Evolutionary conservation across 2,888 invertebrate species (phyloP).

Genomic region (Orchesella flavescens): DNA sequence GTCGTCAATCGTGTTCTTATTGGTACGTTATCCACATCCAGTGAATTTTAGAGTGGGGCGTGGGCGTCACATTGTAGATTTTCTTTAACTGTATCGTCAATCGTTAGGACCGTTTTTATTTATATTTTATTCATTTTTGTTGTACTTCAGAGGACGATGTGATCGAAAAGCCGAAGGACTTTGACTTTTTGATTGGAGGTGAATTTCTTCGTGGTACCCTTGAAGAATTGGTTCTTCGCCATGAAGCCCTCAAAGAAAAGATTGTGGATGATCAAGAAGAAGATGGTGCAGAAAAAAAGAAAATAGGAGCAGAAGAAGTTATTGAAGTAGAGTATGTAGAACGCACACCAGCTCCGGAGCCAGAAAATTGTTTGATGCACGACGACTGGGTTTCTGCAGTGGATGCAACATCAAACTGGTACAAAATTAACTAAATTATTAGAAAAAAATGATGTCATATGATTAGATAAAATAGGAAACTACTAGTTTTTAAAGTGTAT

Average conservation of each 20-base stretch:
- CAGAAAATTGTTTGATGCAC: constrained; percentile 92
- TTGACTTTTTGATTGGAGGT: constrained; percentile 91
- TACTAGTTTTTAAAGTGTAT: too few relatives aligned
- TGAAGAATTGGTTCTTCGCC: constrained; percentile 77
- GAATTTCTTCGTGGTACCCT: constrained; percentile 85
- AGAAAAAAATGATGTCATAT: background rate
- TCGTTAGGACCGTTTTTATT: too few relatives aligned
- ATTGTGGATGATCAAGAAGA: constrained; percentile 26
- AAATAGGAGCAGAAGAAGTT: constrained; percentile 85
- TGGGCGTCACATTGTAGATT: background rate
- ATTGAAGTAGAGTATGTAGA: constrained; percentile 94
- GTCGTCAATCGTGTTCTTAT: constrained; percentile 86
- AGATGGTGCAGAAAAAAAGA: constrained; percentile 13
- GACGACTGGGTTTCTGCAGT: constrained; percentile 99
- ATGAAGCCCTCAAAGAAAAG: constrained; percentile 81
- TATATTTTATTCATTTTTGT: background rate
- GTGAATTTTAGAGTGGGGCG: background rate
- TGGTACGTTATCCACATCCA: constrained; percentile 74
- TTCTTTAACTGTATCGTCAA: background rate
- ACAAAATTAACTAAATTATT: constrained; percentile 59
- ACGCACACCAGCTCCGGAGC: constrained; percentile 91
- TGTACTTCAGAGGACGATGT: constrained; percentile 69
- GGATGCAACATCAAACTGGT: constrained; percentile 82
- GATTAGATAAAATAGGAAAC: too few relatives aligned
- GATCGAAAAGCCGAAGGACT: constrained; percentile 76